A percentile compares a stretch with the other conserved stretches of the same genome.
These are phyloP conservation scores for Otolemur crassicaudatus DNA, from an alignment of 2,797 vertebrate genomes.

Conservation along the genomic window DNA sequence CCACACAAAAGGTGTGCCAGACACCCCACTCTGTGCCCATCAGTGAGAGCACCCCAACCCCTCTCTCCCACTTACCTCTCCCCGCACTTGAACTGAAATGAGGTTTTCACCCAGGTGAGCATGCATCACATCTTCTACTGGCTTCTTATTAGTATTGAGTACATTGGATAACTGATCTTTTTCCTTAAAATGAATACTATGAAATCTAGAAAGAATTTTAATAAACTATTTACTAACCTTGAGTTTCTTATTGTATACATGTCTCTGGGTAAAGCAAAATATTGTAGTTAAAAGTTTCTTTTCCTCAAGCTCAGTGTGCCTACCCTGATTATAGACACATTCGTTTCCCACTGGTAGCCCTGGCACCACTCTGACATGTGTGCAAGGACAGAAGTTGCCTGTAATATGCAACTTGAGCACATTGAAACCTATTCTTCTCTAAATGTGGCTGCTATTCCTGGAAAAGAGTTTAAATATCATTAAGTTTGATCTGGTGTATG, in stretches of 20 bases:
- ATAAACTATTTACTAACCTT: not conserved
- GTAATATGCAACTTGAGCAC: not conserved
- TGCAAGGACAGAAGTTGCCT: not conserved
- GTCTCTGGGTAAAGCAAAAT: not conserved
- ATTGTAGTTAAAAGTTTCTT: not conserved
- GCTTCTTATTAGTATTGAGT: too few species aligned
- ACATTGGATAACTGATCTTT: not conserved
- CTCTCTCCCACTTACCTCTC: too few species aligned
- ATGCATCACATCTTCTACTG: too few species aligned
- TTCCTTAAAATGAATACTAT: not conserved
- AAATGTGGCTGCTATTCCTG: not conserved
- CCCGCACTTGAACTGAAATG: too few species aligned
- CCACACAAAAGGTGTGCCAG: too few species aligned
- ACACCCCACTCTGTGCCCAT: too few species aligned
- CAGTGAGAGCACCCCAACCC: too few species aligned
- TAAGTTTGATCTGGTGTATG: not conserved
- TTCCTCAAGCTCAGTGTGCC: not conserved
- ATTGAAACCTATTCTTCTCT: not conserved
- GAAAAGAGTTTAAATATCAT: not conserved
- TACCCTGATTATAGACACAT: not conserved
- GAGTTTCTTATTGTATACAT: not conserved
- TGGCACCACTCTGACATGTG: not conserved
- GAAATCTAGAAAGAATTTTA: constrained; percentile 34
- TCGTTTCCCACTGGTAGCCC: not conserved
- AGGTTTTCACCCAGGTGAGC: too few species aligned